Percentiles rank a stretch among this genome's conserved stretches.
phyloP scores from a whole-genome alignment of 2,888 invertebrate species.

The Incurvaria masculella region DNA sequence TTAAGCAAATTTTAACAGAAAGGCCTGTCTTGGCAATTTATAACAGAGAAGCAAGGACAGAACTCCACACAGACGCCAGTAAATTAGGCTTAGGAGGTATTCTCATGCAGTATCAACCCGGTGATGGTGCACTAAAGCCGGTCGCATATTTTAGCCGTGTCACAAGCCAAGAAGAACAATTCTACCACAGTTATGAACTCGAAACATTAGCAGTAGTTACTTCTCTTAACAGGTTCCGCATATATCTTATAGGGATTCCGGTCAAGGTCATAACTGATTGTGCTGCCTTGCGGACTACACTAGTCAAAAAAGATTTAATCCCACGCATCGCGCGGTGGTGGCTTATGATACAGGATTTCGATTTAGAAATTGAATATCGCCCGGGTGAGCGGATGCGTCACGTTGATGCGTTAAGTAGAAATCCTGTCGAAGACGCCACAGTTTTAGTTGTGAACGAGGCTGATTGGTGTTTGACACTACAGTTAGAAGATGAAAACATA shows the following conservation, averaged over 20 bases:
- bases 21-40: no score
- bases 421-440: no score
- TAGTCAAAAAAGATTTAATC: constrained; percentile 16
- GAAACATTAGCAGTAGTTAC: constrained; percentile 17
- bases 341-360: constrained; percentile 17
- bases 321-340: constrained; percentile 21
- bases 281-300: constrained; percentile 5
- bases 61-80: constrained; percentile 21
- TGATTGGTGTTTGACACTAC: no score
- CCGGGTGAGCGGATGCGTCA: constrained; percentile 17
- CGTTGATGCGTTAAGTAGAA: constrained; percentile 22
- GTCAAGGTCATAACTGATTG: constrained; percentile 14
- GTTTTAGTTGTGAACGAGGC: no score
- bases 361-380: constrained; percentile 18
- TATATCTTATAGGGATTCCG: constrained; percentile 16
- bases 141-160: constrained; percentile 19
- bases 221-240: constrained; percentile 14
- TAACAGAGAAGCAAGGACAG: no score
- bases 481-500: no score
- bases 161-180: constrained; percentile 14
- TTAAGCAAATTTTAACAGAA: not conserved
- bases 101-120: constrained; percentile 17
- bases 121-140: constrained; percentile 15
- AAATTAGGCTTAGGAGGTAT: constrained; percentile 16
- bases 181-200: constrained; percentile 21